Conservation (phyloP, 2,888 invertebrate genomes). For the Oxytorus armatus region DNA sequence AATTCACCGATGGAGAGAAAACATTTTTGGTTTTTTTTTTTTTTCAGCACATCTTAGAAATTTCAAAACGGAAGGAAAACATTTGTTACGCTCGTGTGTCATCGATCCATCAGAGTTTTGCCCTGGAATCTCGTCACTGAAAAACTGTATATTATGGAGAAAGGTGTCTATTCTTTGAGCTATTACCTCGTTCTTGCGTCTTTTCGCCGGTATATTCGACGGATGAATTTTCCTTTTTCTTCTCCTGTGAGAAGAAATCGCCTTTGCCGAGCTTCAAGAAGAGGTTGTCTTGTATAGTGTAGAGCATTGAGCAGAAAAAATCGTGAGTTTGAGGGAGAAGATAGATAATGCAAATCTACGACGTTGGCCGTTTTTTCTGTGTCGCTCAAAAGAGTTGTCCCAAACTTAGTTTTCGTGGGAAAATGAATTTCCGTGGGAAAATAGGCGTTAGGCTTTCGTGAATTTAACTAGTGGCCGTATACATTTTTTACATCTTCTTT, state of each 20-base stretch:
- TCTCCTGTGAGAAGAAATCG: slow-evolving; percentile 13
- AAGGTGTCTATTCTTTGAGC: slow-evolving; percentile 24
- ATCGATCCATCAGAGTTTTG: slow-evolving; percentile 59
- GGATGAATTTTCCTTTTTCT: slow-evolving; percentile 21
- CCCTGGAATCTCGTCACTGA: slow-evolving; percentile 40
- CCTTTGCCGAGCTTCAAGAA: slow-evolving; percentile 5
- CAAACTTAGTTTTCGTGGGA: slow-evolving; percentile 2
- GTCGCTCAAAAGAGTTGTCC: slow-evolving; percentile 2
- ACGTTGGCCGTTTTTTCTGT: slow-evolving; percentile 4
- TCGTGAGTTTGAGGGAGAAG: background rate
- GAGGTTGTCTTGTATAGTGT: background rate
- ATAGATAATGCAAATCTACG: slow-evolving; percentile 4
- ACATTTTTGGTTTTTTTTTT: slow-evolving; percentile 37
- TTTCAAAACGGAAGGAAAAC: slow-evolving; percentile 56
- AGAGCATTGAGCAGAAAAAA: background rate
- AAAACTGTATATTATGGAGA: slow-evolving; percentile 7
- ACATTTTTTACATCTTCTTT: too few species aligned
- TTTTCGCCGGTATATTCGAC: slow-evolving; percentile 2
- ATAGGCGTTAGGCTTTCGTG: background rate
- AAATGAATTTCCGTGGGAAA: background rate
- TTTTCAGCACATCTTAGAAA: slow-evolving; percentile 27
- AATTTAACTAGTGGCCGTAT: too few species aligned
- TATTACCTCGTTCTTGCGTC: slow-evolving; percentile 42
- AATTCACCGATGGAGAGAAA: slow-evolving; percentile 25
- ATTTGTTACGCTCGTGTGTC: slow-evolving; percentile 53